Base-by-base conservation (phyloP, 2,113 vertebrate genomes). In the Tenrec ecaudatus region DNA sequence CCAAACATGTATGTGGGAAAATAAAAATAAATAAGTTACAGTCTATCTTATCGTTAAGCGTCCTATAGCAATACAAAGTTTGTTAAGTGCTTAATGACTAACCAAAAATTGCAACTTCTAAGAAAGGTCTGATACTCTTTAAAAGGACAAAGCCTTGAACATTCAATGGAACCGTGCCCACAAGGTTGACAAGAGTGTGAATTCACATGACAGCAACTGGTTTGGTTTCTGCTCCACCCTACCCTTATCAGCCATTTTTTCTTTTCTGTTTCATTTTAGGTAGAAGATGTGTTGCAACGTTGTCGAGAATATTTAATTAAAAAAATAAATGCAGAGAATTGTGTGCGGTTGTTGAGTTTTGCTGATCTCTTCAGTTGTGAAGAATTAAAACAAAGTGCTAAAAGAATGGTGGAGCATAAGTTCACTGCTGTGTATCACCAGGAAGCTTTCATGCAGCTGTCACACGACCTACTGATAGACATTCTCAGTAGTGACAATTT, bases 401-500 rank as follows among this genome's bases (percentile, higher is more conserved):
- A 99, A 96, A 99, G 99, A 89, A 99, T 99, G 99, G 99, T 99
- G 95, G 99, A 99, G 97, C 99, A 99, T 98, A 99, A 99, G 97
- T 99, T 99, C 97, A 99, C 99, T 1, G 98, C 98, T 64, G 99
- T 99, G 69, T 99, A 99, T 97, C 98, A 98, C 75, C 99, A 99
- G 97, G 99, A 99, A 82, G 99, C 99, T 79, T 99, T 99, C 98
- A 98, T 99, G 95, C 99, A 99, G 96, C 98, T 99, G 76, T 99
- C 99, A 17, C 99, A 99, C 43, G 99, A 99, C 89, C 98, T 99
- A n/a, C 97, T 99, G 95, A 97, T 99, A 85, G 99, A 99, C 97
- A 98, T 99, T 94, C 98, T 99, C 96, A 99, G 99, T 98, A 99
- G 99, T 88, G 99, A 99, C 98, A 99, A 99, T 96, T 98, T 99